Conservation (phyloP, 2,113 vertebrate species). For the Erpornis zantholeuca region DNA sequence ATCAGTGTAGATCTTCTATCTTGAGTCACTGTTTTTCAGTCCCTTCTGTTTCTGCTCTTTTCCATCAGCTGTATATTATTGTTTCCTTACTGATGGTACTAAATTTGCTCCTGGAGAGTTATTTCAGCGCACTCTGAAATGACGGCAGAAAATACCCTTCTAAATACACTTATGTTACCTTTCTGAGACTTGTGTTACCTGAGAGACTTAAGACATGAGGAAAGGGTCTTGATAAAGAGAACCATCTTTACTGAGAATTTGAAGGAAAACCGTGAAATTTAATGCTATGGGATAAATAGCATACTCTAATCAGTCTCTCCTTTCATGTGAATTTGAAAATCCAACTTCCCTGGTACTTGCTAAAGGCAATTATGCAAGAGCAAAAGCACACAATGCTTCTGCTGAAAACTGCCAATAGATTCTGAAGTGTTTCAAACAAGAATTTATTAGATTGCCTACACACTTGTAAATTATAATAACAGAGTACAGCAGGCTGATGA, state of each 20-base stretch:
- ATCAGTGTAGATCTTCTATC: background rate
- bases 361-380: conserved; percentile 16
- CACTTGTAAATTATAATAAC: conserved; percentile 18
- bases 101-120: background rate
- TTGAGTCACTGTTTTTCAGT: background rate
- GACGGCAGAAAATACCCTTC: background rate
- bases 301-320: background rate
- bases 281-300: background rate
- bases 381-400: background rate
- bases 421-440: conserved; percentile 47
- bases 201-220: conserved; percentile 1
- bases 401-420: conserved; percentile 34
- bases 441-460: conserved; percentile 23
- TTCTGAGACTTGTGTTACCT: background rate
- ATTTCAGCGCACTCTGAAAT: background rate
- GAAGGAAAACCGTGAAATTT: background rate
- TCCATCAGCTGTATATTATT: background rate
- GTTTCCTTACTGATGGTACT: background rate
- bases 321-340: conserved; percentile 40
- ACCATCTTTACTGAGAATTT: background rate
- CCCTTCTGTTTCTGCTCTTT: background rate
- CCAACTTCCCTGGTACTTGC: background rate
- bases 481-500: conserved; percentile 36
- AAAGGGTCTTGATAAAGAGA: background rate
- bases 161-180: background rate